phyloP scores from a whole-genome alignment of 2,113 vertebrate species.

The Pheucticus melanocephalus region DNA sequence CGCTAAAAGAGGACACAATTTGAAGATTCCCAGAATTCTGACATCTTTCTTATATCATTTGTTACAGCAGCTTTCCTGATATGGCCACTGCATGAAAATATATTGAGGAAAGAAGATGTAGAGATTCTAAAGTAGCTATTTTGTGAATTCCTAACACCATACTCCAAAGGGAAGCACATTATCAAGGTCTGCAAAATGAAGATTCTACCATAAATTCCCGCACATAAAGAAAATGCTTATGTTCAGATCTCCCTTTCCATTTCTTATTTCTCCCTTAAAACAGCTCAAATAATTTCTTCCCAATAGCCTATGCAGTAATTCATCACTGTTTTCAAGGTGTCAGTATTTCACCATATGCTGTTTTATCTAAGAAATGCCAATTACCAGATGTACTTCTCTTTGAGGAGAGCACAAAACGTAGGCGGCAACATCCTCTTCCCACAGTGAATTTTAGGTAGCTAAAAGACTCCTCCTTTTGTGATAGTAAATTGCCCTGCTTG shows the following conservation, averaged over 20 bases:
- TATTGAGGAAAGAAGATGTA: neutral
- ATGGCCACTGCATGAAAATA: neutral
- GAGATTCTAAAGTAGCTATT: neutral
- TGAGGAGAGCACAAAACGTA: neutral
- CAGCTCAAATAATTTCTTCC: neutral
- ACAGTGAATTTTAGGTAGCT: neutral
- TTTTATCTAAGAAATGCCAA: neutral
- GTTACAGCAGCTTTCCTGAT: neutral
- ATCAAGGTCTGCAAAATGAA: neutral
- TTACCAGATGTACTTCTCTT: neutral
- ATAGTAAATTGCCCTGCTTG: neutral
- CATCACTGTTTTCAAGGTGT: neutral
- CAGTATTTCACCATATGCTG: neutral
- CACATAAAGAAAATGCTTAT: neutral
- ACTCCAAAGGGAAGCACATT: neutral
- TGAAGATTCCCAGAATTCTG: neutral
- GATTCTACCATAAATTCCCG: neutral
- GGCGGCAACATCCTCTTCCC: neutral
- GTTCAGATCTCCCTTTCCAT: neutral
- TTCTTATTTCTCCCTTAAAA: neutral
- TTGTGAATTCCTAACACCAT: neutral
- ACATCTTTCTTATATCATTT: neutral
- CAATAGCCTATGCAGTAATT: neutral
- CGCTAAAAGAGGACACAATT: neutral
- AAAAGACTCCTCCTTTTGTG: neutral